phyloP scores from a whole-genome alignment of 2,113 vertebrate species.

The Labeo catla region DNA sequence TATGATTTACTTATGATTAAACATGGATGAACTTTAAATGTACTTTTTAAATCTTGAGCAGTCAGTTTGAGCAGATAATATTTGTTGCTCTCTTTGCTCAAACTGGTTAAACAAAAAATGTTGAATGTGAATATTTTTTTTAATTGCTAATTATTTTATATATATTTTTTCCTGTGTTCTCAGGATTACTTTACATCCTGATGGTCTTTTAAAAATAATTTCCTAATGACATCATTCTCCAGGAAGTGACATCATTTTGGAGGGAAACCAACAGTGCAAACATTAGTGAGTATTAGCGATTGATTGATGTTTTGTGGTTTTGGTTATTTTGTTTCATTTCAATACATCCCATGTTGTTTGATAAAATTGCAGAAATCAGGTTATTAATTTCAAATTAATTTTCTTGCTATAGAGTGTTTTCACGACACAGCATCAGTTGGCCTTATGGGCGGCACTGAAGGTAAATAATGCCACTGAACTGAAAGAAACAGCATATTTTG shows the following conservation, averaged over 20 bases:
- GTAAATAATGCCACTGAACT: no score
- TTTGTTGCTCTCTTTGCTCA: background rate
- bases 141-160: background rate
- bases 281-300: no score
- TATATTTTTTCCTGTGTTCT: no score
- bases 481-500: no score
- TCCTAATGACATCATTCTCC: background rate
- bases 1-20: background rate
- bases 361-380: background rate
- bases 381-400: background rate
- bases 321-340: background rate
- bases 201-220: background rate
- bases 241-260: constrained; percentile 4
- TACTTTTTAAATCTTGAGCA: background rate
- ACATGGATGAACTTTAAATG: background rate
- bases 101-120: no score
- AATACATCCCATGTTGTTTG: background rate
- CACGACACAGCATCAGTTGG: no score
- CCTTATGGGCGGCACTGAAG: no score
- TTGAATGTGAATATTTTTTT: background rate
- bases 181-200: background rate
- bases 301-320: background rate
- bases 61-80: background rate
- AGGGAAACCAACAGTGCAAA: background rate
- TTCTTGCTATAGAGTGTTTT: no score